Evolutionary conservation across 92 coral and sea anemone species (phyloP).

Genomic region (Phenganax subtilis): DNA sequence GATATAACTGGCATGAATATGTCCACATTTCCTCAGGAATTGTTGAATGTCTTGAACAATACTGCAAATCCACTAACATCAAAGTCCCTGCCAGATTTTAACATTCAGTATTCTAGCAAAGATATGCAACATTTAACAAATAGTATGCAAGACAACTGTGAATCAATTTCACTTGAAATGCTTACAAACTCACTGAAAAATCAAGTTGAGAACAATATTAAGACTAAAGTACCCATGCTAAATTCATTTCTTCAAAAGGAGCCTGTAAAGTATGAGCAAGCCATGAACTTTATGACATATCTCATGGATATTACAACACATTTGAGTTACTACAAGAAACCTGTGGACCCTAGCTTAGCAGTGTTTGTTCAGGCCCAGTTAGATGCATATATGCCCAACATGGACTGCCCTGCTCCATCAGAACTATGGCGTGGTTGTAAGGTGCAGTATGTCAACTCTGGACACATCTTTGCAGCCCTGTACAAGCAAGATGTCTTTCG

Average conservation of each 20-base stretch:
- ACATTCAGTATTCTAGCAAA: constrained; percentile 10
- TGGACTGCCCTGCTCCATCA: constrained; percentile 53
- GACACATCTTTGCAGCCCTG: constrained; percentile 70
- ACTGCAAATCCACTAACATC: not conserved
- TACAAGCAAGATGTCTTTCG: constrained; percentile 66
- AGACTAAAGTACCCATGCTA: constrained; percentile 41
- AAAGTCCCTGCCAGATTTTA: not conserved
- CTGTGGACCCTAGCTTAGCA: constrained; percentile 68
- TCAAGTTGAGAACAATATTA: constrained; percentile 55
- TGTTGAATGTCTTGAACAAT: constrained; percentile 21
- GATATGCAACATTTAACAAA: constrained; percentile 6
- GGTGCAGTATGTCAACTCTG: constrained; percentile 64
- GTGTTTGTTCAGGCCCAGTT: constrained; percentile 73
- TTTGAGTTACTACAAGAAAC: constrained; percentile 65
- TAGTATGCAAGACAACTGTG: constrained; percentile 27
- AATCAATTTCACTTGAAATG: constrained; percentile 61
- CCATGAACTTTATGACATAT: constrained; percentile 69
- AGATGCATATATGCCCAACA: constrained; percentile 90
- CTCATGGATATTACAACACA: constrained; percentile 89
- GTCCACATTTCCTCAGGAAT: constrained; percentile 16
- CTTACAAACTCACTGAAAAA: constrained; percentile 44
- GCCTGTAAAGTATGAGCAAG: constrained; percentile 29
- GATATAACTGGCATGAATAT: constrained; percentile 8
- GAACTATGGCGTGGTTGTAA: constrained; percentile 80
- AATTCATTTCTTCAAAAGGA: not conserved